Evolutionary conservation across 2,888 invertebrate genomes (phyloP).

Genomic region (Leptura quadrifasciata): DNA sequence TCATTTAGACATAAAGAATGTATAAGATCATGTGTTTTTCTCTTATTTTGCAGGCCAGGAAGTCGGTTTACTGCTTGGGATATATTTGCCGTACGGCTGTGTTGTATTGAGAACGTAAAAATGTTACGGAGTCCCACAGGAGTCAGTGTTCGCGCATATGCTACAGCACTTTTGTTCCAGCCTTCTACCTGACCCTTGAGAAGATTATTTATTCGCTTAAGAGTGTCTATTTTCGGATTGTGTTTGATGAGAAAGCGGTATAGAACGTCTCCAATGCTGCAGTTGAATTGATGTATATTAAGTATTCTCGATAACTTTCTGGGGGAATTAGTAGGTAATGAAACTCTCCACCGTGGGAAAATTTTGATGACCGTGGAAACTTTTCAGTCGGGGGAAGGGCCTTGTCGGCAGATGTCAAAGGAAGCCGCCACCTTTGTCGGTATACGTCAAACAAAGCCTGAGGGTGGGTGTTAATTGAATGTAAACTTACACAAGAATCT

Average conservation of each 20-base stretch:
- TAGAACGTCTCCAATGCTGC: too few relatives aligned
- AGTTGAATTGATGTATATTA: too few relatives aligned
- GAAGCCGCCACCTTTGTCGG: too few relatives aligned
- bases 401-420: too few relatives aligned
- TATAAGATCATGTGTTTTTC: not conserved
- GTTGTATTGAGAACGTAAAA: constrained; percentile 10
- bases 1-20: constrained; percentile 17
- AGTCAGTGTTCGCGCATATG: not conserved
- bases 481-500: too few relatives aligned
- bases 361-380: too few relatives aligned
- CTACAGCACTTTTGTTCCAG: not conserved
- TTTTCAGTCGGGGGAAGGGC: too few relatives aligned
- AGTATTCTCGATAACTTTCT: too few relatives aligned
- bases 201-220: not conserved
- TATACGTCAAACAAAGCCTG: too few relatives aligned
- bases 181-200: not conserved
- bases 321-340: too few relatives aligned
- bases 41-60: not conserved
- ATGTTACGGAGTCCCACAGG: not conserved
- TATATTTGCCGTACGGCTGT: not conserved
- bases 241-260: not conserved
- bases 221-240: not conserved
- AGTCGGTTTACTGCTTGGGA: constrained; percentile 2
- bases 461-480: too few relatives aligned
- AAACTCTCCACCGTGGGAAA: too few relatives aligned